Evolutionary conservation across 1,140 invertebrate species (phyloP).

Genomic region (Drosophila ogumai): DNA sequence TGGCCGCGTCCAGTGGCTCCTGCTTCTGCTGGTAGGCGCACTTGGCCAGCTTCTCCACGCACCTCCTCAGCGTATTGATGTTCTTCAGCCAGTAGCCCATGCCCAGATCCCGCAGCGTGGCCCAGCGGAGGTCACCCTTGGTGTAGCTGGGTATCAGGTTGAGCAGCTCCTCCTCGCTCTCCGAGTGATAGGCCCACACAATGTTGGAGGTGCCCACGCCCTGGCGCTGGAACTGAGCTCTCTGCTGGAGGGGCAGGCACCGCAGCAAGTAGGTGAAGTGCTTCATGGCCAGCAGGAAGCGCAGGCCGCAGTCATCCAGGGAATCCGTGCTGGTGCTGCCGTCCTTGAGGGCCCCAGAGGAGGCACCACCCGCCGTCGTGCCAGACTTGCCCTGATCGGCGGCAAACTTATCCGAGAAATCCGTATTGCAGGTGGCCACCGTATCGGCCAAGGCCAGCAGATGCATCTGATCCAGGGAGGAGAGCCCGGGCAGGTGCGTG

Average conservation of each 20-base stretch:
- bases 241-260: slow-evolving; percentile 95
- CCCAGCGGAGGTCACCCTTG: slow-evolving; percentile 94
- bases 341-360: slow-evolving; percentile 88
- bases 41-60: slow-evolving; percentile 97
- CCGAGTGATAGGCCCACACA: slow-evolving; percentile 99
- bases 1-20: slow-evolving; percentile 98
- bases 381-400: slow-evolving; percentile 89
- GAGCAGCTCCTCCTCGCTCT: slow-evolving; percentile 97
- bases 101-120: slow-evolving; percentile 95
- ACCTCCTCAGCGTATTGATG: slow-evolving; percentile 91
- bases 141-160: slow-evolving; percentile 95
- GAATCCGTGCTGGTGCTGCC: slow-evolving; percentile 90
- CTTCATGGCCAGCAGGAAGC: slow-evolving; percentile 98
- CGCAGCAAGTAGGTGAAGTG: slow-evolving; percentile 97
- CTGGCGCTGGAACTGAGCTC: slow-evolving; percentile 93
- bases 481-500: slow-evolving; percentile 97
- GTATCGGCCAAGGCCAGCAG: slow-evolving; percentile 98
- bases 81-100: slow-evolving; percentile 99
- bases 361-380: slow-evolving; percentile 84
- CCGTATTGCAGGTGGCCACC: slow-evolving; percentile 95
- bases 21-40: slow-evolving; percentile 94
- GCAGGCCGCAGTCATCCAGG: slow-evolving; percentile 98
- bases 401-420: slow-evolving; percentile 93
- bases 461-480: slow-evolving; percentile 99
- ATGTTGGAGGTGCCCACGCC: slow-evolving; percentile 97